Conservation (phyloP, 1,140 invertebrate species). For the Vanessa tameamea region DNA sequence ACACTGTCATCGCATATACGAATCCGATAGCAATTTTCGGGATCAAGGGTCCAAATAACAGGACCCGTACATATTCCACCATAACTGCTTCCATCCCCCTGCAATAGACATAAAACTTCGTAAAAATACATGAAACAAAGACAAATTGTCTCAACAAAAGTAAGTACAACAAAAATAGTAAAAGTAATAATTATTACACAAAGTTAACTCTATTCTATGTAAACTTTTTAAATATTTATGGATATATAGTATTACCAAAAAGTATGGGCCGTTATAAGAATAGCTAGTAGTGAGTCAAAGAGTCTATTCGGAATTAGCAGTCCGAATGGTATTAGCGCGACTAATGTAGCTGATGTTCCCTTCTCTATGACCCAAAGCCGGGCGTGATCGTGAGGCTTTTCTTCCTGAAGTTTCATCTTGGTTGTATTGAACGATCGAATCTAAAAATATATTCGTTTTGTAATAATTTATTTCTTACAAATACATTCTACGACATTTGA, state of each 20-base stretch:
- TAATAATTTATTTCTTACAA: no score
- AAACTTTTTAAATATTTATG: background rate
- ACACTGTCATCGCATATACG: constrained; percentile 86
- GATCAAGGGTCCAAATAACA: constrained; percentile 86
- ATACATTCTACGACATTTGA: no score
- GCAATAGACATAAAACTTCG: background rate
- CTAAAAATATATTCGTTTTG: constrained; percentile 9
- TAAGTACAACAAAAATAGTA: no score
- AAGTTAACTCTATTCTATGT: no score
- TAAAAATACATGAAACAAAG: background rate
- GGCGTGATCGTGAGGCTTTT: constrained; percentile 35
- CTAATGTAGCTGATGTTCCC: constrained; percentile 16
- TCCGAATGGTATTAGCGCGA: constrained; percentile 30
- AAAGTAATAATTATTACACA: no score
- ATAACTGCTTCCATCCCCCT: constrained; percentile 94
- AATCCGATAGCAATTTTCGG: constrained; percentile 87
- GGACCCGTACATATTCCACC: constrained; percentile 90
- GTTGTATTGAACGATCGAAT: constrained; percentile 26
- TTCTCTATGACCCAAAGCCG: constrained; percentile 34
- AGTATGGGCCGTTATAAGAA: constrained; percentile 34
- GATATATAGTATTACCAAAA: constrained; percentile 24
- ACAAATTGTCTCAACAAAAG: no score
- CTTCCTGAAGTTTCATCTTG: constrained; percentile 17
- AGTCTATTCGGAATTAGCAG: constrained; percentile 26
- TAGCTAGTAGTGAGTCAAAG: constrained; percentile 27